phyloP scores from a whole-genome alignment of 2,797 vertebrate genomes.

The Sebastiscus tertius region DNA sequence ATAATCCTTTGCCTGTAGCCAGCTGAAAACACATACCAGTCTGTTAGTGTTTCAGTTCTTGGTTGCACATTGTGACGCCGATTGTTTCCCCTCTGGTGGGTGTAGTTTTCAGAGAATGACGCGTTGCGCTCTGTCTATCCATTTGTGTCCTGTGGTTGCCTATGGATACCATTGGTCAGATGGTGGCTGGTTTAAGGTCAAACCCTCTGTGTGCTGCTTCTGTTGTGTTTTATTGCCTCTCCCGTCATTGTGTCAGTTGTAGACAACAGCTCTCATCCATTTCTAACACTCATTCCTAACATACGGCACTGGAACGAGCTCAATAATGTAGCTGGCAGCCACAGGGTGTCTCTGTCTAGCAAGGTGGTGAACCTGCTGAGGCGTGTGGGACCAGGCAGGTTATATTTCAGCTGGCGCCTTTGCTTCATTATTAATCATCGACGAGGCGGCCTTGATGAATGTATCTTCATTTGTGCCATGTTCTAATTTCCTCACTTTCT shows the following conservation, averaged over 20 bases:
- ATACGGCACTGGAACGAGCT: not conserved
- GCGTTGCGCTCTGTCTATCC: not conserved
- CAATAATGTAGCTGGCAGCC: not conserved
- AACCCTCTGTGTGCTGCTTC: not conserved
- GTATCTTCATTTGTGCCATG: not conserved
- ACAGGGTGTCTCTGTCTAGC: constrained; percentile 33
- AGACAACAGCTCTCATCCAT: not conserved
- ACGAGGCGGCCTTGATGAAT: not conserved
- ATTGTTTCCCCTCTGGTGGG: not conserved
- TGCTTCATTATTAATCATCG: not conserved
- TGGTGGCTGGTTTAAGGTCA: constrained; percentile 9
- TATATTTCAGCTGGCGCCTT: not conserved
- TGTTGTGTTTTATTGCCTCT: not conserved
- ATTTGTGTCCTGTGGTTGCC: not conserved
- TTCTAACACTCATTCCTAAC: not conserved
- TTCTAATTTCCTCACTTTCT: not conserved
- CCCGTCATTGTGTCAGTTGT: not conserved
- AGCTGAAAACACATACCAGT: not conserved
- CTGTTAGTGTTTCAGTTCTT: not conserved
- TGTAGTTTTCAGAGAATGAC: not conserved
- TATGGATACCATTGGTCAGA: constrained; percentile 7
- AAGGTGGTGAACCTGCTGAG: not conserved
- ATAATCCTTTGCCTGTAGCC: not conserved
- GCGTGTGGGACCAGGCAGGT: not conserved
- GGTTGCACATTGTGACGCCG: not conserved